Evolutionary conservation across 2,888 invertebrate genomes (phyloP), one percentile per base, ranked within the genome.

Genomic region (Deroplatys truncata): DNA sequence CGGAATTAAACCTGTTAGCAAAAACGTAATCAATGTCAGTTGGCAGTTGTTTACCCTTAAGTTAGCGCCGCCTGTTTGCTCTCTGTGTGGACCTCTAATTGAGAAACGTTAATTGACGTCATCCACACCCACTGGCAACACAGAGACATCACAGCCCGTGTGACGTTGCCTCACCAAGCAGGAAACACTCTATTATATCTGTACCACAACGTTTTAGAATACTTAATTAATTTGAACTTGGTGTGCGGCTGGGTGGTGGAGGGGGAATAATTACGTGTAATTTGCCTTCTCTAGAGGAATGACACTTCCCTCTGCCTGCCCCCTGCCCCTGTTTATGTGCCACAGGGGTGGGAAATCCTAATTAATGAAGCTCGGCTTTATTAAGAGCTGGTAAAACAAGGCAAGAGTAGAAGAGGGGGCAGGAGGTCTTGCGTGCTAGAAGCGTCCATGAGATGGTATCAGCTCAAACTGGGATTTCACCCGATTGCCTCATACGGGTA

Each of bases 161-260:
- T 72, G 56, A 72, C 56, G 56, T 72, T 72, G 56, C 56, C 56
- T 72, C n/a, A 43, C n/a, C 82, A 83, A 72, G 88, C 88, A 88
- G 88, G 90, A 90, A 90, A 83, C 28, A n/a, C 82, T 29, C 88
- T 85, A 88, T 90, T 90, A 88, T 85, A 87, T 87, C 25, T 87
- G 87, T 87, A 88, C 84, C 88, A 28, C 85, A 84, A 84, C 89
- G 90, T 88, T 90, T 90, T 89, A 90, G 90, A 90, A 90, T 88
- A 90, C 90, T 90, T 90, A 90, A 90, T 90, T 90, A 90, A 90
- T 90, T 90, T 89, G 90, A 90, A 90, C 90, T 90, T 90, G 90
- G 89, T 84, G 56, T 15, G 56, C 84, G 56, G 82, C 16, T 20
- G 84, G 84, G 82, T 29, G 31, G 84, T 31, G 28, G 43, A 84